Evolutionary conservation across 2,888 invertebrate species (phyloP), one percentile per base, ranked within the genome.

Genomic region (Oegoconia quadripuncta): DNA sequence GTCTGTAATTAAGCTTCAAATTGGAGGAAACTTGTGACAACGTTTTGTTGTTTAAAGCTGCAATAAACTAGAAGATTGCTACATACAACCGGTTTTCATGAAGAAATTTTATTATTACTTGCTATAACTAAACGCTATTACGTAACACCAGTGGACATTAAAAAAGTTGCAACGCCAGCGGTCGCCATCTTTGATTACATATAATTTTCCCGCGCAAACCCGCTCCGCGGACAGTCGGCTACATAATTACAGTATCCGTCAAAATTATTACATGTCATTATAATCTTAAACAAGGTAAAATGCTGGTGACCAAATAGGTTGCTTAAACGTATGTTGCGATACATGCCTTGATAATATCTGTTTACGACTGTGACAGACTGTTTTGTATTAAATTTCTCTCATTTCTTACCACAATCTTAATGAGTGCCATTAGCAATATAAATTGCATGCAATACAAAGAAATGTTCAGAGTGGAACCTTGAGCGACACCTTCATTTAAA

Each of bases 141-240:
- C 45, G 41, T 48, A 48, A 48, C 18, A 34, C 37, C 11, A 17
- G 41, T n/a, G 32, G 44, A 31, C 41, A 28, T 32, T 22, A 33
- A 41, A 45, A 45, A 40, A 41, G 38, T 33, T 36, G 37, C 36
- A 22, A n/a, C 29, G 28, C 16, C 27, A n/a, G n/a, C n/a, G n/a
- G 26, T 41, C 37, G 45, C 50, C 46, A 50, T 50, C 14, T 50
- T 50, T 50, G 50, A 50, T 50, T 45, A 41, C 42, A 39, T 34
- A 30, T 42, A 46, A 49, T 46, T 38, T 42, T 42, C 36, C 44
- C 41, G 46, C 41, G 41, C 39, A 46, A 42, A 25, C 14, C 12
- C 25, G n/a, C n/a, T n/a, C n/a, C n/a, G n/a, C n/a, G 26, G 25
- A 17, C 31, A 5, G 35, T 35, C 27, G 30, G 36, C 36, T 11